A percentile compares a stretch with the other conserved stretches of the same genome.
phyloP scores from a whole-genome alignment of 2,113 vertebrate species.

The Mastomys natalensis region DNA sequence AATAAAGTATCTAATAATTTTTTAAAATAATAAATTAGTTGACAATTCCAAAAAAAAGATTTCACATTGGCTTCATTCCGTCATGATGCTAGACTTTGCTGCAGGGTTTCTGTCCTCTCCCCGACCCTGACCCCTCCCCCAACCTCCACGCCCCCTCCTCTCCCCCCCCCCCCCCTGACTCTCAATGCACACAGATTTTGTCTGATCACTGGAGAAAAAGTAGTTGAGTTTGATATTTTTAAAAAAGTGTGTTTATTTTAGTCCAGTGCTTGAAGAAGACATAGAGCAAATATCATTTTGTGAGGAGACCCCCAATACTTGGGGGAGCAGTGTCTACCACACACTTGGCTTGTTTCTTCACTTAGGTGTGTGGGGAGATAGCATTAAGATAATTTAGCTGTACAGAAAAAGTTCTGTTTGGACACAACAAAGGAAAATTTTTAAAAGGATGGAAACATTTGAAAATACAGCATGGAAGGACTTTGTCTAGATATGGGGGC shows the following conservation, averaged over 20 bases:
- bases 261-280: constrained; percentile 12
- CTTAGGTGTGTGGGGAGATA: neutral
- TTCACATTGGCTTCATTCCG: neutral
- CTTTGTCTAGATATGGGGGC: neutral
- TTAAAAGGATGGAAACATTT: neutral
- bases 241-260: neutral
- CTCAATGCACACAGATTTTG: neutral
- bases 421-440: neutral
- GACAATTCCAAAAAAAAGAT: too few species aligned
- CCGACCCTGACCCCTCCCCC: too few species aligned
- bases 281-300: neutral
- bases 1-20: too few species aligned
- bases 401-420: neutral
- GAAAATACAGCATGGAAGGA: neutral
- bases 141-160: too few species aligned
- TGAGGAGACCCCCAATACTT: neutral
- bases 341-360: neutral
- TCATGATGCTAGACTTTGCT: neutral
- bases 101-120: neutral
- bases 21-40: too few species aligned
- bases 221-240: neutral
- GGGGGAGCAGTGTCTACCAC: neutral
- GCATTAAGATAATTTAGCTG: neutral
- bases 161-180: too few species aligned
- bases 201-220: neutral